Evolutionary conservation across 2,888 invertebrate genomes (phyloP), one percentile per base, ranked within the genome.

Genomic region (Agrochola macilenta): DNA sequence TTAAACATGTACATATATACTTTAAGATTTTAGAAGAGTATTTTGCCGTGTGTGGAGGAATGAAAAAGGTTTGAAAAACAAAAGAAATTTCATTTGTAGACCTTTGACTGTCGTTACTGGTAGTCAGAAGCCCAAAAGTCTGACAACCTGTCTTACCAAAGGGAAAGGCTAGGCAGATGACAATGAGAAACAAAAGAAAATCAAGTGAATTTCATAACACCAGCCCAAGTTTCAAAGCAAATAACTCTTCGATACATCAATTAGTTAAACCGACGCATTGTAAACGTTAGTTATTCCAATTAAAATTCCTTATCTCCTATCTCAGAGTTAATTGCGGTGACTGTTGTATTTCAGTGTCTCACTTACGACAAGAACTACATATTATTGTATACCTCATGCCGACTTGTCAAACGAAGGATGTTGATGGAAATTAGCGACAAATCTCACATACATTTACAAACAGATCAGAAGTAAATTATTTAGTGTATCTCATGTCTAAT

Each of bases 391-490:
- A 39, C 17, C 17, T 11, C 0, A 26, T 9, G 54, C 4, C 9
- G 4, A 70, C n/a, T 20, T 5, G 23, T 39, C 7, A n/a, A 14
- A 20, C 7, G 5, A 43, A 17, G 23, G 52, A 30, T 52, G n/a
- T 46, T 26, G 9, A 74, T 57, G 3, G 11, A 20, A 35, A 35
- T 75, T 35, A 49, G 35, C 23, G 17, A n/a, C 12, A 49, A 11
- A 17, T 58, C 26, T 49, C 49, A 20, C 11, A 35, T n/a, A 14
- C 20, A 58, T 43, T 43, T 30, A 43, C 70, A 74, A 73, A 64
- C n/a, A 12, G 39, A 70, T 57, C n/a, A 12, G 12, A 54, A 14
- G 5, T 72, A 12, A 76, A 76, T 82, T 69, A 78, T 76, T 78
- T 17, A 74, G 0, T n/a, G 30, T 58, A 73, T 26, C 2, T 60